phyloP scores from a whole-genome alignment of 1,140 invertebrate species.

The Oryzaephilus surinamensis region DNA sequence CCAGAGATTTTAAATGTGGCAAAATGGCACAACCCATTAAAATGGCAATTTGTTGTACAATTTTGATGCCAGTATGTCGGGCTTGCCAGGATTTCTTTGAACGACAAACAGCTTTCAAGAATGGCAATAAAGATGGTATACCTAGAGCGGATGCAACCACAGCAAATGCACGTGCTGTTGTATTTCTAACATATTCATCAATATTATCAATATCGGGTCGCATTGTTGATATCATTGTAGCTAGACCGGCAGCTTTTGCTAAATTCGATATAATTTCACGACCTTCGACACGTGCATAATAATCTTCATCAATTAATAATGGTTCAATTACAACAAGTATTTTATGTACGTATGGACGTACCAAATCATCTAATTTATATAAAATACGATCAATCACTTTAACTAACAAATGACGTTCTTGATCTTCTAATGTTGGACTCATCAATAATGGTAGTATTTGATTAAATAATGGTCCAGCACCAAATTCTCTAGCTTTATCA shows the following conservation, averaged over 20 bases:
- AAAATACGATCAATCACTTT: slow-evolving; percentile 99
- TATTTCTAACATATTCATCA: slow-evolving; percentile 99
- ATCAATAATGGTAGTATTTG: slow-evolving; percentile 97
- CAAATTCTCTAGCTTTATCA: slow-evolving; percentile 96
- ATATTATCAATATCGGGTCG: slow-evolving; percentile 99
- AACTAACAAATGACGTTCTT: slow-evolving; percentile 97
- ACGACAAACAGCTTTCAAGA: slow-evolving; percentile 97
- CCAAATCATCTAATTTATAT: slow-evolving; percentile 97
- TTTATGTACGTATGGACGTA: slow-evolving; percentile 98
- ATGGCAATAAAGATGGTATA: slow-evolving; percentile 95
- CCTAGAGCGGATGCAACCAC: slow-evolving; percentile 98
- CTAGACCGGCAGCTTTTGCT: slow-evolving; percentile 98
- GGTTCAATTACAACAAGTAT: slow-evolving; percentile 99
- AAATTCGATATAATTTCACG: slow-evolving; percentile 99
- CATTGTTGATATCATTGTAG: slow-evolving; percentile 99
- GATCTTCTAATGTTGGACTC: slow-evolving; percentile 98
- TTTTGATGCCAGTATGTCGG: slow-evolving; percentile 98
- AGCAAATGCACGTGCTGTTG: slow-evolving; percentile 96
- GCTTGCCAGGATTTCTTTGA: slow-evolving; percentile 99
- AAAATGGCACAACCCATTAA: slow-evolving; percentile 99
- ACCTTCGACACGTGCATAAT: slow-evolving; percentile 98
- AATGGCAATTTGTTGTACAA: slow-evolving; percentile 99
- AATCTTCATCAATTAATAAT: slow-evolving; percentile 98
- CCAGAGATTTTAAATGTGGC: slow-evolving; percentile 93
- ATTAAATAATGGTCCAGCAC: slow-evolving; percentile 96